Base-by-base conservation (phyloP, 2,888 invertebrate genomes). In the Steromphala cineraria region DNA sequence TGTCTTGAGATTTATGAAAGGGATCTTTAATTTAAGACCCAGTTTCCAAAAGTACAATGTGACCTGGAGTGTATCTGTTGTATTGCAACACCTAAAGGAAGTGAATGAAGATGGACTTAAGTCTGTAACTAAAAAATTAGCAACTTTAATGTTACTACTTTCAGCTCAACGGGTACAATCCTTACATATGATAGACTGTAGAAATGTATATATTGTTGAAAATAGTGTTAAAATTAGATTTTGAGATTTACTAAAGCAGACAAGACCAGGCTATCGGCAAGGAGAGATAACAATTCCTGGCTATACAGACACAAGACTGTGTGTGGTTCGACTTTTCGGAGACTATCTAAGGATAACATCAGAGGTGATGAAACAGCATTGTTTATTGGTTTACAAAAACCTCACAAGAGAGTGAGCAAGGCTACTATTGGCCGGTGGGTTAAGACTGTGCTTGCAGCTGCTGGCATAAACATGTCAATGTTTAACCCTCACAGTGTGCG, bases 401-500 rank as follows among this genome's bases (percentile, higher is more conserved):
- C 82, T 19, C 80, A 83, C 53, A 76, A 82, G 31, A 13, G 15
- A 24, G 81, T 87, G 1, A 79, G 67, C 17, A 79, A 82, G 77
- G 81, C 82, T 24, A 86, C 85, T 17, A 74, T 84, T 55, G 80
- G 84, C 4, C 71, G 84, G 75, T 87, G 84, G 85, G 76, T 87
- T 10, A 84, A 81, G 77, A 19, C 36, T n/a, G 79, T 83, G 8
- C 56, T 86, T 24, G n/a, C 24, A 13, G 36, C 52, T n/a, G 55
- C 84, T 13, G 81, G 81, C 8, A 81, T 84, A n/a, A 81, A 85
- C 36, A 77, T 53, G 10, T 52, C 24, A 3, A 31, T 75, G 52
- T 83, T 78, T 80, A 74, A 78, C 21, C 76, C 82, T 1, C 83
- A 84, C 19, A 85, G 84, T 85, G 81, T 84, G 13, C 40, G 83